Conservation (phyloP, 2,888 invertebrate genomes). For the Nineta flava region DNA sequence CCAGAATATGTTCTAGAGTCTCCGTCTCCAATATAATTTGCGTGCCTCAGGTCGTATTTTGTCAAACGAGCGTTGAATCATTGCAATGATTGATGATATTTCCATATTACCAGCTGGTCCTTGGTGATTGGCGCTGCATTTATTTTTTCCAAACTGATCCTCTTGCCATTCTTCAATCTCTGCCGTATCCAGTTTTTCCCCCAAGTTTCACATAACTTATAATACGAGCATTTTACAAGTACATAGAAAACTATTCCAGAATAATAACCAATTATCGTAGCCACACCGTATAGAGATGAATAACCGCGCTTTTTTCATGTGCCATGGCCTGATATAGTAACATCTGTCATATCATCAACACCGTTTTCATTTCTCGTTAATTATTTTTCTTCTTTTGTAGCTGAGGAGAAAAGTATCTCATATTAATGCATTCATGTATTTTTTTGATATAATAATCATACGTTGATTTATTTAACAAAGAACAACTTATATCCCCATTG, state of each 20-base stretch:
- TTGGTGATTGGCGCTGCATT: constrained; percentile 9
- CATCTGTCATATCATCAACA: constrained; percentile 13
- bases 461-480: constrained; percentile 7
- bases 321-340: constrained; percentile 12
- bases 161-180: constrained; percentile 12
- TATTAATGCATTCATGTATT: constrained; percentile 7
- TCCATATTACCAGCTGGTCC: constrained; percentile 5
- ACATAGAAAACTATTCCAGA: constrained; percentile 6
- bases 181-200: constrained; percentile 11
- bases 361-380: constrained; percentile 13
- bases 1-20: constrained; percentile 13
- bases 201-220: constrained; percentile 11
- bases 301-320: background rate
- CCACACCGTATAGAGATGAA: constrained; percentile 2
- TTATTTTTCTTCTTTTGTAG: constrained; percentile 13
- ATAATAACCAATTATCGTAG: constrained; percentile 3
- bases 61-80: background rate
- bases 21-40: constrained; percentile 11
- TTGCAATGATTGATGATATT: background rate
- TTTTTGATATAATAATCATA: constrained; percentile 9
- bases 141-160: constrained; percentile 8
- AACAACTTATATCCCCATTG: constrained; percentile 7
- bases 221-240: constrained; percentile 11
- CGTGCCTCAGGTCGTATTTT: constrained; percentile 9
- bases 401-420: constrained; percentile 5